phyloP scores from a whole-genome alignment of 2,113 vertebrate genomes.

The Scytalopus superciliaris region DNA sequence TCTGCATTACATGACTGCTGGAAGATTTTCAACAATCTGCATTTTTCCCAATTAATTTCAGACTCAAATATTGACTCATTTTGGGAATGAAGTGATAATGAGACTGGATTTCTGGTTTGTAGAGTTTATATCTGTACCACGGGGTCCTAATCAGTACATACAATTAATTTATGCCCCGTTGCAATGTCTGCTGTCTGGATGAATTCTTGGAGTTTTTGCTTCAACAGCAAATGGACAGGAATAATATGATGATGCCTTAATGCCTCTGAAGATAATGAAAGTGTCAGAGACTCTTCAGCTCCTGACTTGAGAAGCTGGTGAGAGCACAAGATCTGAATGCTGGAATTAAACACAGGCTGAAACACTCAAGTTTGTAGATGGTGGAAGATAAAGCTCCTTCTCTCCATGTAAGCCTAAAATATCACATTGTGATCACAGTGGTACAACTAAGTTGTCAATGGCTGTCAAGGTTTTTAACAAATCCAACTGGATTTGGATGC shows the following conservation, averaged over 20 bases:
- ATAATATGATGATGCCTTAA: not conserved
- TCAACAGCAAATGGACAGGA: not conserved
- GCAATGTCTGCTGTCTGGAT: not conserved
- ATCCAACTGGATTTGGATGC: not conserved
- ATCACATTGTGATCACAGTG: not conserved
- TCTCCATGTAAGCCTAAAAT: not conserved
- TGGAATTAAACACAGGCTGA: not conserved
- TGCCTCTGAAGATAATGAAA: not conserved
- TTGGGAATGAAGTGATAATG: not conserved
- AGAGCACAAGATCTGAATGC: not conserved
- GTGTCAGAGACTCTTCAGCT: not conserved
- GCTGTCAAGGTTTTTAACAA: not conserved
- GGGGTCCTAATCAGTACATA: not conserved
- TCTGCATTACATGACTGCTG: not conserved
- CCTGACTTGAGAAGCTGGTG: not conserved
- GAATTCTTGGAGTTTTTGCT: not conserved
- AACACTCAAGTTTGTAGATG: not conserved
- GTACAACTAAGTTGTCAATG: not conserved
- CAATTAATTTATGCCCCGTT: not conserved
- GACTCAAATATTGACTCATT: constrained; percentile 15
- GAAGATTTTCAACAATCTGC: not conserved
- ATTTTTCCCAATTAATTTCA: constrained; percentile 39
- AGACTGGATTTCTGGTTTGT: not conserved
- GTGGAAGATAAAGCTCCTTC: not conserved
- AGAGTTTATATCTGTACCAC: not conserved